Evolutionary conservation across 53 echinoderm and acorn worm genomes (phyloP).

Genomic region (Paracentrotus lividus): DNA sequence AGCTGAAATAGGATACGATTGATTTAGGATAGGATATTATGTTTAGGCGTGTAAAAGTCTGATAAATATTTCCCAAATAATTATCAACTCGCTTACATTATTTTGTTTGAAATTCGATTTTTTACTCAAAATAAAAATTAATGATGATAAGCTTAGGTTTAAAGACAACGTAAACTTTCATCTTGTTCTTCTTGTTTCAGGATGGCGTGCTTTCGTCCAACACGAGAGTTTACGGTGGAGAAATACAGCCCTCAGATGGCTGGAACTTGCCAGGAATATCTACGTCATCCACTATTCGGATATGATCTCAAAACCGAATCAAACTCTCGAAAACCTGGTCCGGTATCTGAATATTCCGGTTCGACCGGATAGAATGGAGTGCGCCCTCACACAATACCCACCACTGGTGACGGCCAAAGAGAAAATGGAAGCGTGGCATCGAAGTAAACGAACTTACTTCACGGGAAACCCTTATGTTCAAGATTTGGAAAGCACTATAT

Average conservation of each 20-base stretch:
- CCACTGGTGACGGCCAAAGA: slow-evolving; percentile 38
- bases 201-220: slow-evolving; percentile 57
- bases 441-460: background rate
- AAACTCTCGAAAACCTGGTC: slow-evolving; percentile 76
- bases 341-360: slow-evolving; percentile 78
- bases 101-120: no score
- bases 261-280: slow-evolving; percentile 27
- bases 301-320: slow-evolving; percentile 70
- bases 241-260: slow-evolving; percentile 66
- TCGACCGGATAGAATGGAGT: slow-evolving; percentile 69
- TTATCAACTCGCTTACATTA: no score
- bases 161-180: no score
- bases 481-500: slow-evolving; percentile 41
- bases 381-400: slow-evolving; percentile 80
- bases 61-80: no score
- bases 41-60: no score
- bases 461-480: slow-evolving; percentile 35
- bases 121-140: no score
- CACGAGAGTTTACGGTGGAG: slow-evolving; percentile 71
- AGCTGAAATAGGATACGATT: no score
- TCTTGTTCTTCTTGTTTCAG: slow-evolving; percentile 47
- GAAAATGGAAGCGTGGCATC: background rate
- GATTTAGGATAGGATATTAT: no score
- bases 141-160: no score
- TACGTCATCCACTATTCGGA: slow-evolving; percentile 81